phyloP scores from a whole-genome alignment of 2,797 vertebrate genomes.

The Buceros bicornis region DNA sequence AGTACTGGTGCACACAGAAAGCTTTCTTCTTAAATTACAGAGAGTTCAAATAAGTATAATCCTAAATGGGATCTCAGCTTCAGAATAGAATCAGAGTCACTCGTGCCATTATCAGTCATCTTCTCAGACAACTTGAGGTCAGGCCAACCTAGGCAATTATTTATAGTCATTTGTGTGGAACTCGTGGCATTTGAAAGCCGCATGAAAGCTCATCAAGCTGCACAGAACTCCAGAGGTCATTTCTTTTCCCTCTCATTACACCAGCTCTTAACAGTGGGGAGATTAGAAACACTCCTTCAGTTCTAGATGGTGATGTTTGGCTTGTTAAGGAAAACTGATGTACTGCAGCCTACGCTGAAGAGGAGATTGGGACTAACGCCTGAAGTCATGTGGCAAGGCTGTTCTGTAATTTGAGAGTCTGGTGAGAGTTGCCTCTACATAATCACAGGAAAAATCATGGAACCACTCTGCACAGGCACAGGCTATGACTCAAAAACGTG shows the following conservation, averaged over 20 bases:
- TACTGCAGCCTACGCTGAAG: not conserved
- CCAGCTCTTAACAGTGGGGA: not conserved
- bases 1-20: constrained; percentile 34
- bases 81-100: constrained; percentile 61
- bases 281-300: not conserved
- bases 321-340: not conserved
- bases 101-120: constrained; percentile 69
- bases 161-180: constrained; percentile 68
- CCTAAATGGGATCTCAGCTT: constrained; percentile 52
- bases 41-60: constrained; percentile 60
- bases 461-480: not conserved
- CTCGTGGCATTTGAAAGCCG: constrained; percentile 51
- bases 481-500: not conserved
- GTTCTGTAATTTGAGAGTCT: accelerated
- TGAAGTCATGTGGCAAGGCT: not conserved
- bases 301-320: not conserved
- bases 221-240: constrained; percentile 33
- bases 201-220: constrained; percentile 4
- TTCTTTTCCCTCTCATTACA: constrained; percentile 40
- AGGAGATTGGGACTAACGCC: not conserved
- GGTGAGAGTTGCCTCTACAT: not conserved
- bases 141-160: constrained; percentile 74
- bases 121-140: constrained; percentile 64
- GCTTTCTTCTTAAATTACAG: constrained; percentile 70
- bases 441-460: not conserved